Conservation (phyloP, 2,797 vertebrate species). For the Eremophila alpestris region DNA sequence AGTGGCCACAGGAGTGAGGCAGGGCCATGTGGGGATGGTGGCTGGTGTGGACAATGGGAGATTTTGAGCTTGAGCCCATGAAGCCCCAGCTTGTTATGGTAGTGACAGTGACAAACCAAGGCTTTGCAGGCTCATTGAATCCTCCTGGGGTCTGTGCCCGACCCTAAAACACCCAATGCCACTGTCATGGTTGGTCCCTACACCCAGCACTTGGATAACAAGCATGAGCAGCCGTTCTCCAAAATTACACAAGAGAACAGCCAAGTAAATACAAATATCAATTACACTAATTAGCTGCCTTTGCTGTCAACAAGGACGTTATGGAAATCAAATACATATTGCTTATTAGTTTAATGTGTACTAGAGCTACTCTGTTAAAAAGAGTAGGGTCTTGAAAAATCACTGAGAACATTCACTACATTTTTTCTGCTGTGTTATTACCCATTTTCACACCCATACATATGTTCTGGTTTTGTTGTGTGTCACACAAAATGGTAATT, state of each 20-base stretch:
- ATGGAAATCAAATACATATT: constrained; percentile 43
- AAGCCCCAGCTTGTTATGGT: background rate
- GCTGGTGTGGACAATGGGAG: rapidly evolving
- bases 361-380: constrained; percentile 28
- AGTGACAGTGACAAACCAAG: background rate
- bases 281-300: constrained; percentile 39
- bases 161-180: background rate
- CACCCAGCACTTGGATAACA: background rate
- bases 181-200: background rate
- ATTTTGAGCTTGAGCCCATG: background rate
- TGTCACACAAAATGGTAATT: constrained; percentile 68
- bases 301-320: constrained; percentile 27
- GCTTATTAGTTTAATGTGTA: constrained; percentile 31
- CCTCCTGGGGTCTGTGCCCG: rapidly evolving
- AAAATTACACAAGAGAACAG: background rate
- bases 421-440: constrained; percentile 58
- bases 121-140: rapidly evolving
- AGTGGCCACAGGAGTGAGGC: background rate
- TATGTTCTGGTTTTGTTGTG: constrained; percentile 64
- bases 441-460: constrained; percentile 60
- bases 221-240: background rate
- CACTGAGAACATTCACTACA: background rate
- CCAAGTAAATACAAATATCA: constrained; percentile 42
- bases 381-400: constrained; percentile 21
- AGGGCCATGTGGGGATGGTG: background rate